A percentile compares a stretch with the other conserved stretches of the same genome.
Evolutionary conservation across 1,140 invertebrate species (phyloP).

Genomic region (Papilio machaon): DNA sequence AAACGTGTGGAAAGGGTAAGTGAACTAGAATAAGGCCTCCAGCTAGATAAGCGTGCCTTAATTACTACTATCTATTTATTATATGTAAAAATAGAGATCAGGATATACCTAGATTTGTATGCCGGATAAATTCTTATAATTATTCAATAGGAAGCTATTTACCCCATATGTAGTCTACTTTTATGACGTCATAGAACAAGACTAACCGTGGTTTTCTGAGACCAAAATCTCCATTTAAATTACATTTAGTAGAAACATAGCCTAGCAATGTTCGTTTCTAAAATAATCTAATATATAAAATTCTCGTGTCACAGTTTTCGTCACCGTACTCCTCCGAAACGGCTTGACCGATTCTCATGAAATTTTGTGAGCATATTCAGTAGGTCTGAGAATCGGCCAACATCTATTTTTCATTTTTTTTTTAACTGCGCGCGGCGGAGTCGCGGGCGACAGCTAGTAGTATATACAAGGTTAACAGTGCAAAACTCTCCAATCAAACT

Average conservation of each 20-base stretch:
- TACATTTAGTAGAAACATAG: too few relatives aligned
- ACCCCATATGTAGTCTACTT: not conserved
- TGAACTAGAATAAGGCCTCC: not conserved
- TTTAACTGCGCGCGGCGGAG: too few relatives aligned
- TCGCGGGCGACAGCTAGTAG: too few relatives aligned
- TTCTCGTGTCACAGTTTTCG: too few relatives aligned
- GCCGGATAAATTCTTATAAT: not conserved
- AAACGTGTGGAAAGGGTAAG: too few relatives aligned
- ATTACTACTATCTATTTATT: not conserved
- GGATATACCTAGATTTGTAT: not conserved
- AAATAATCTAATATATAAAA: not conserved
- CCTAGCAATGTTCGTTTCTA: not conserved
- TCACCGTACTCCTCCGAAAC: too few relatives aligned
- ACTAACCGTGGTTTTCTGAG: not conserved
- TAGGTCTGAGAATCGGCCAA: too few relatives aligned
- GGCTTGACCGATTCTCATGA: too few relatives aligned
- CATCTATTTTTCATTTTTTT: too few relatives aligned
- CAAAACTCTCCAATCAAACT: not conserved
- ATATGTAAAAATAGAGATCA: not conserved
- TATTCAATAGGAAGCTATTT: not conserved
- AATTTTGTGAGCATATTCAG: too few relatives aligned
- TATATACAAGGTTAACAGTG: not conserved
- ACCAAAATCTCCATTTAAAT: too few relatives aligned
- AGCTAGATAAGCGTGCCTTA: not conserved
- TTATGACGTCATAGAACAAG: too few relatives aligned